phyloP scores from a whole-genome alignment of 1,140 invertebrate genomes.

The Frieseomelitta varia region DNA sequence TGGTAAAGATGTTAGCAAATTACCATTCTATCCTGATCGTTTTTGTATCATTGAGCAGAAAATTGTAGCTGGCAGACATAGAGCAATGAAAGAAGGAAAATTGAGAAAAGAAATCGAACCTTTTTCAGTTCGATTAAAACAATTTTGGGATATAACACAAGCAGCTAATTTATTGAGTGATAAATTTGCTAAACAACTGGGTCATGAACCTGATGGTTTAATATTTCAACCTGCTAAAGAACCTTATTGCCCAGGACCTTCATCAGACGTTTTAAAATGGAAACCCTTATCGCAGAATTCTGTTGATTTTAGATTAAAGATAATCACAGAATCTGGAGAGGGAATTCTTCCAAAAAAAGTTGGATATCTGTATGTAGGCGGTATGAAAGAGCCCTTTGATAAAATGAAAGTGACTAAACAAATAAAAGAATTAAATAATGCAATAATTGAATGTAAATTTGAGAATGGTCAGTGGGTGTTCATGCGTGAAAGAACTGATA shows the following conservation, averaged over 20 bases:
- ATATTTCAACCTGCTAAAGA: constrained; percentile 97
- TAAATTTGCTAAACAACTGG: constrained; percentile 92
- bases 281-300: constrained; percentile 97
- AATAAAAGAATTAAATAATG: constrained; percentile 91
- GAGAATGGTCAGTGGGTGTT: constrained; percentile 93
- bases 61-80: constrained; percentile 85
- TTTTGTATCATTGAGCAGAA: constrained; percentile 89
- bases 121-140: constrained; percentile 93
- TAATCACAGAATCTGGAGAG: constrained; percentile 86
- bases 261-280: constrained; percentile 97
- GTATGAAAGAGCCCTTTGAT: constrained; percentile 85
- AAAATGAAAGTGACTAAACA: constrained; percentile 90
- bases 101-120: constrained; percentile 92
- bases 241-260: constrained; percentile 92
- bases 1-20: constrained; percentile 89
- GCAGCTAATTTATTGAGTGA: constrained; percentile 89
- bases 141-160: constrained; percentile 92
- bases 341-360: constrained; percentile 90
- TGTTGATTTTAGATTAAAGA: constrained; percentile 96
- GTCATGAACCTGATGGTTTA: constrained; percentile 98
- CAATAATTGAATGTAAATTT: constrained; percentile 97
- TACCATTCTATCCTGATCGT: constrained; percentile 89
- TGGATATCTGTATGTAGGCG: constrained; percentile 92
- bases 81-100: constrained; percentile 88
- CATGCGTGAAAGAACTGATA: constrained; percentile 98